A percentile compares a stretch with the other conserved stretches of the same genome.
Evolutionary conservation across 2,888 invertebrate genomes (phyloP).

Genomic region (Lottia gigantea): DNA sequence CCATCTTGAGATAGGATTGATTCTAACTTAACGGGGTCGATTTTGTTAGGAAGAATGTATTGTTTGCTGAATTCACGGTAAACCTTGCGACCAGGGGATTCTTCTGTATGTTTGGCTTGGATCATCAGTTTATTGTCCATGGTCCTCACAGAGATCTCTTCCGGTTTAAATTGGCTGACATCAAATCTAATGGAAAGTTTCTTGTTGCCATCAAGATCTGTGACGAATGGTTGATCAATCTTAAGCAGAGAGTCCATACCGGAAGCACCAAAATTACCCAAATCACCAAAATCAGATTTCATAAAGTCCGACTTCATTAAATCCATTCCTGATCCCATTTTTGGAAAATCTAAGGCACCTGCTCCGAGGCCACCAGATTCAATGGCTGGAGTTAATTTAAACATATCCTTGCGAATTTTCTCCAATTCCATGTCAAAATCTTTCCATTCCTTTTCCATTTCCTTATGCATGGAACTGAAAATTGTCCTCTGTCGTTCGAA

Average conservation of each 20-base stretch:
- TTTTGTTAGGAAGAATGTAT: conserved; percentile 95
- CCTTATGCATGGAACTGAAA: conserved; percentile 33
- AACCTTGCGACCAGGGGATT: conserved; percentile 94
- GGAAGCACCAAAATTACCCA: conserved; percentile 3
- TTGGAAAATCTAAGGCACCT: background rate
- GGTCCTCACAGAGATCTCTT: conserved; percentile 98
- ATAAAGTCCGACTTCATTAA: background rate
- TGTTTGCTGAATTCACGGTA: conserved; percentile 98
- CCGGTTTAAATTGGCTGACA: conserved; percentile 92
- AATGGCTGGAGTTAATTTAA: conserved; percentile 37
- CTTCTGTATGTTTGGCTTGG: conserved; percentile 94
- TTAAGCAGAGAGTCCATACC: conserved; percentile 27
- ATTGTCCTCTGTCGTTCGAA: conserved; percentile 41
- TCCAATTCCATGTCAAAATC: conserved; percentile 49
- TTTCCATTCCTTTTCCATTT: conserved; percentile 33
- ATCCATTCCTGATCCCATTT: background rate
- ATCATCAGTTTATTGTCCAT: conserved; percentile 94
- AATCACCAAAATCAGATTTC: conserved; percentile 15
- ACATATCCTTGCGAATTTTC: conserved; percentile 41
- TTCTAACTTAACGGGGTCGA: conserved; percentile 95
- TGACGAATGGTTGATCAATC: conserved; percentile 47
- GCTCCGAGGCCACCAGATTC: conserved; percentile 4
- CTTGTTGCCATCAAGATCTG: conserved; percentile 81
- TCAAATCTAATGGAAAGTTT: conserved; percentile 91
- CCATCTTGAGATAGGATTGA: conserved; percentile 96